Conservation (phyloP, 2,797 vertebrate genomes). For the Eospalax fontanierii region DNA sequence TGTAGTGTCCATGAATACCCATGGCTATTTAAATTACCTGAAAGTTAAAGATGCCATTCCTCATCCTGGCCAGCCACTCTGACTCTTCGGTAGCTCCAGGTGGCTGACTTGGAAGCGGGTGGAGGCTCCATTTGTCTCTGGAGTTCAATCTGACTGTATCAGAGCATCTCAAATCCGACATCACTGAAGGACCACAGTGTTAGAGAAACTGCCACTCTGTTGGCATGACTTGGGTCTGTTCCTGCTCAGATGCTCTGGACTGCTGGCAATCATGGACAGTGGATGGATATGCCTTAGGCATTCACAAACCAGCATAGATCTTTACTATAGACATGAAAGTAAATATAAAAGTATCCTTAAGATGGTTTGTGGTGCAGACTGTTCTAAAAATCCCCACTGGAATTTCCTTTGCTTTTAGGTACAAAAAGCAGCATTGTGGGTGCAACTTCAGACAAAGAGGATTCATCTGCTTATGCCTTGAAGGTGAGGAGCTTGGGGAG, state of each 20-base stretch:
- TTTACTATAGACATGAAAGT: rapidly evolving
- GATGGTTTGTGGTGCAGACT: background rate
- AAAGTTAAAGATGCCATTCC: background rate
- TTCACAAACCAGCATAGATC: background rate
- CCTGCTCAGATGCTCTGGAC: background rate
- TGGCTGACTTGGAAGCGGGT: background rate
- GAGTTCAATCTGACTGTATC: rapidly evolving
- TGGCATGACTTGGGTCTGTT: rapidly evolving
- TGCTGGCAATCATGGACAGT: too few species aligned
- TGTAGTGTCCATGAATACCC: too few species aligned
- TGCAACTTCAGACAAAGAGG: background rate
- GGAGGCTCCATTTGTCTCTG: background rate
- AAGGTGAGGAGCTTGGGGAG: background rate
- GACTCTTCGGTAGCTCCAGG: background rate
- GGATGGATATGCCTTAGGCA: rapidly evolving
- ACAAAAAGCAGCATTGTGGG: background rate
- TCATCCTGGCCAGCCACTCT: background rate
- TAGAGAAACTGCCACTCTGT: background rate
- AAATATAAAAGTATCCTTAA: rapidly evolving
- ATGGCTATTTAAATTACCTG: too few species aligned
- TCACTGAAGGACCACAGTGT: background rate
- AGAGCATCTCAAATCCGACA: background rate
- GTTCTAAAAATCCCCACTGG: background rate
- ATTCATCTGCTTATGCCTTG: background rate
- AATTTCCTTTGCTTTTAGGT: conserved; percentile 29